Conservation (phyloP, 2,797 vertebrate genomes). For the Sebastes vulpes region DNA sequence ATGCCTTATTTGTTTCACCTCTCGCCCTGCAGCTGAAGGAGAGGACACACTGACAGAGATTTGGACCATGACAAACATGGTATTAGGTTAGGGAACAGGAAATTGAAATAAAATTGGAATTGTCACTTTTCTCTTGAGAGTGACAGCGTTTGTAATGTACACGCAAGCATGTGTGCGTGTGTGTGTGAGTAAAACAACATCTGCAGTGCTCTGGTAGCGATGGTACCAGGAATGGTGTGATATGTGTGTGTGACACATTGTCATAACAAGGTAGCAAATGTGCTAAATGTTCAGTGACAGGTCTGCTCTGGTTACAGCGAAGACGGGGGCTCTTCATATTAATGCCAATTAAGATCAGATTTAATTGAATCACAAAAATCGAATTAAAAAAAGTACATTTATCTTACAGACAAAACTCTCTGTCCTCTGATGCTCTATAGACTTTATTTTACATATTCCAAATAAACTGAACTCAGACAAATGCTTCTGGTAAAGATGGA, state of each 20-base stretch:
- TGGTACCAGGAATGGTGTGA: slow-evolving; percentile 21
- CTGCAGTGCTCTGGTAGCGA: slow-evolving; percentile 9
- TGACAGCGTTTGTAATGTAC: slow-evolving; percentile 1
- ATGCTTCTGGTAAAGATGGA: not conserved
- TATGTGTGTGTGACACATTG: slow-evolving; percentile 24
- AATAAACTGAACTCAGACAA: slow-evolving; percentile 8
- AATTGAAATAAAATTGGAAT: slow-evolving; percentile 1
- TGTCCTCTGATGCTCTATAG: not conserved
- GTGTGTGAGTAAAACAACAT: slow-evolving; percentile 1
- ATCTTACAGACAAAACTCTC: not conserved
- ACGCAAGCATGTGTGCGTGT: not conserved
- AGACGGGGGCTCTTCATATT: slow-evolving; percentile 41
- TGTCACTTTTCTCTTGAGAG: not conserved
- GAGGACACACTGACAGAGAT: not conserved
- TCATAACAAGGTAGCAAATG: slow-evolving; percentile 44
- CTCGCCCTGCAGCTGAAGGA: not conserved
- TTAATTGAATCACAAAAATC: slow-evolving; percentile 4
- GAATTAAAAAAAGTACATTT: not conserved
- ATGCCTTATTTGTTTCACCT: slow-evolving; percentile 8
- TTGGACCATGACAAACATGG: slow-evolving; percentile 1
- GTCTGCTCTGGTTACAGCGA: slow-evolving; percentile 43
- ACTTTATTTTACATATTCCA: not conserved
- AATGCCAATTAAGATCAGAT: slow-evolving; percentile 7
- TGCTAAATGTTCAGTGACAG: slow-evolving; percentile 39
- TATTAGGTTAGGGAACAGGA: not conserved